Evolutionary conservation across 2,888 invertebrate species (phyloP).

Genomic region (Ormyrus nitidulus): DNA sequence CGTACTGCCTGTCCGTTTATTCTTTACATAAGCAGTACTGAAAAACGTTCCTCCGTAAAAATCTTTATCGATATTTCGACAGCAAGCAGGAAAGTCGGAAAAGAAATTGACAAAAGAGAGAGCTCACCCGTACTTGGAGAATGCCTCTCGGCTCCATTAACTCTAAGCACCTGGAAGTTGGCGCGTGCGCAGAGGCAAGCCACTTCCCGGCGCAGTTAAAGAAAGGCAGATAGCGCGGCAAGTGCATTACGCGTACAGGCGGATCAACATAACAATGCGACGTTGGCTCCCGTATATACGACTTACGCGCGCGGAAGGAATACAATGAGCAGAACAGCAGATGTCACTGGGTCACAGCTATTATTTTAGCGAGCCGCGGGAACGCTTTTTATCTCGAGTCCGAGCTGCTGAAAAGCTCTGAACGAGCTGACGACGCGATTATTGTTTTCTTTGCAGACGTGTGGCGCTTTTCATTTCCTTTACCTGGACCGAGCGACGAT

Average conservation of each 20-base stretch:
- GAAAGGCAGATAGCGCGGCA: background rate
- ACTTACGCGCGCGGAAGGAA: background rate
- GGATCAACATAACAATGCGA: slow-evolving; percentile 45
- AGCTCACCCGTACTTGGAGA: too few species aligned
- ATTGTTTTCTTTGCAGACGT: too few species aligned
- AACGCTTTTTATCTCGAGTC: background rate
- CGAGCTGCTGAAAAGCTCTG: background rate
- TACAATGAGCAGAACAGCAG: slow-evolving; percentile 29
- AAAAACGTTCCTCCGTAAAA: too few species aligned
- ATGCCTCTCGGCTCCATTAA: slow-evolving; percentile 9
- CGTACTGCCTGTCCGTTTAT: too few species aligned
- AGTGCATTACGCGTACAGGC: background rate
- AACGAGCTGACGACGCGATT: background rate
- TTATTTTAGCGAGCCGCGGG: slow-evolving; percentile 11
- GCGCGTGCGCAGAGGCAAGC: background rate
- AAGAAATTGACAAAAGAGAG: background rate
- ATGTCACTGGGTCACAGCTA: slow-evolving; percentile 26
- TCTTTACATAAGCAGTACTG: too few species aligned
- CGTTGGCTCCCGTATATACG: too few species aligned
- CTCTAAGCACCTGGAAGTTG: slow-evolving; percentile 19
- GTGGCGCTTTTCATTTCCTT: too few species aligned
- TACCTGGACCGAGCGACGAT: too few species aligned
- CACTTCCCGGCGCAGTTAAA: background rate
- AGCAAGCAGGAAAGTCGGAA: slow-evolving; percentile 11
- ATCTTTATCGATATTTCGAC: too few species aligned